Conservation (phyloP, 2,113 vertebrate species). For the Bungarus multicinctus region DNA sequence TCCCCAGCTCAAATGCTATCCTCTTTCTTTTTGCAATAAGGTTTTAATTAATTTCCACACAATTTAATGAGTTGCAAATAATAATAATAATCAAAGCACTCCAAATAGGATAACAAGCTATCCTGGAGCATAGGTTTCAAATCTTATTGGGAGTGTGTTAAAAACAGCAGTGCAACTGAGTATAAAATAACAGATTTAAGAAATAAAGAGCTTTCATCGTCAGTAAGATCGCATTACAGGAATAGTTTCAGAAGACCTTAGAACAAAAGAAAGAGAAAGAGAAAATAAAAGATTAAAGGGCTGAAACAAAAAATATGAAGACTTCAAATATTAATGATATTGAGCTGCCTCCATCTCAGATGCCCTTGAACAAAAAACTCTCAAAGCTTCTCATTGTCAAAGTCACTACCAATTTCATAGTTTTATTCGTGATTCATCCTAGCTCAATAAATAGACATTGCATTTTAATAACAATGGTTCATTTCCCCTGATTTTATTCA, state of each 20-base stretch:
- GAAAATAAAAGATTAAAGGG: not conserved
- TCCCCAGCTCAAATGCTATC: not conserved
- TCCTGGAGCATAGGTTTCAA: not conserved
- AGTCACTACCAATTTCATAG: slow-evolving; percentile 20
- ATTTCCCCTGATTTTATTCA: slow-evolving; percentile 77
- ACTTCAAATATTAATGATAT: not conserved
- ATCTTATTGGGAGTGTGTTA: fast-evolving
- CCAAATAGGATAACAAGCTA: not conserved
- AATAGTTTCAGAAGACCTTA: not conserved
- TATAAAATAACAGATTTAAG: not conserved
- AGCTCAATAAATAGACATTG: slow-evolving; percentile 64
- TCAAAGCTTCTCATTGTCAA: slow-evolving; percentile 11
- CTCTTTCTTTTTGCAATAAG: not conserved
- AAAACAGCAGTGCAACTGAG: not conserved
- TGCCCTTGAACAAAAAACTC: not conserved
- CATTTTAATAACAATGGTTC: slow-evolving; percentile 64
- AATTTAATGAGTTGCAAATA: not conserved
- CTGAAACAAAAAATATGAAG: not conserved
- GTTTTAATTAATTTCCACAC: not conserved
- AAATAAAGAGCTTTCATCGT: not conserved
- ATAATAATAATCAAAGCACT: not conserved
- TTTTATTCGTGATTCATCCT: slow-evolving; percentile 63
- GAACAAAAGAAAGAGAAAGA: not conserved
- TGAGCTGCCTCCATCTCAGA: not conserved
- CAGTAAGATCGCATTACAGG: not conserved